Evolutionary conservation across 2,797 vertebrate genomes (phyloP), one percentile per base, ranked within the genome.

Genomic region (Danio jaintianensis): DNA sequence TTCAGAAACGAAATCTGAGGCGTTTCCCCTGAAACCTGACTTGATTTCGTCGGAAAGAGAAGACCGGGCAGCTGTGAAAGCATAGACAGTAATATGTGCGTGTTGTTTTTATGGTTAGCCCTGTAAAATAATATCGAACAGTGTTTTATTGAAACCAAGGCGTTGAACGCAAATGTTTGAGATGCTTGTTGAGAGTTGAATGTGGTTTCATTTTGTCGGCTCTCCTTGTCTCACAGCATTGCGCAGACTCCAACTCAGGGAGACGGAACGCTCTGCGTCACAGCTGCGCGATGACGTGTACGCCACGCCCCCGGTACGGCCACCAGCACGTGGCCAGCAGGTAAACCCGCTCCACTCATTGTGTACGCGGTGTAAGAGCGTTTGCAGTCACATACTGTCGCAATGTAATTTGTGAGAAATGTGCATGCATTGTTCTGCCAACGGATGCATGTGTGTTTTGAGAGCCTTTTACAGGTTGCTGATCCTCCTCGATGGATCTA

Each of bases 141-240:
- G 8, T 64, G 48, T 10, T 45, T 59, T 36, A 47, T 42, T 73
- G 69, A 66, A 47, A 18, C 45, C 66, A 3, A 52, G 68, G 47
- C 56, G 38, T 70, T 70, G 55, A 70, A 40, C 63, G 55, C 59
- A 58, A 38, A 3, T 59, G 36, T 59, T n/a, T 53, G 36, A 58
- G 7, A 9, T 79, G 55, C 73, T 59, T 69, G 22, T 22, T 59
- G 52, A 48, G 55, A 36, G 36, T 72, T 74, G 62, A 78, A 40
- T 68, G 16, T 77, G 81, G 83, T 81, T 92, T 93, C 88, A 95
- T 93, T 29, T 90, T 88, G 88, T 91, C 91, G 92, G 91, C 91
- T 94, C 90, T 93, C 89, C 93, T 92, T 93, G 89, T 92, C 90
- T 88, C 90, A 91, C 93, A 95, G 94, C 89, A 89, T 89, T 87